Base-by-base conservation (phyloP, 2,113 vertebrate genomes). In the Zingel zingel region DNA sequence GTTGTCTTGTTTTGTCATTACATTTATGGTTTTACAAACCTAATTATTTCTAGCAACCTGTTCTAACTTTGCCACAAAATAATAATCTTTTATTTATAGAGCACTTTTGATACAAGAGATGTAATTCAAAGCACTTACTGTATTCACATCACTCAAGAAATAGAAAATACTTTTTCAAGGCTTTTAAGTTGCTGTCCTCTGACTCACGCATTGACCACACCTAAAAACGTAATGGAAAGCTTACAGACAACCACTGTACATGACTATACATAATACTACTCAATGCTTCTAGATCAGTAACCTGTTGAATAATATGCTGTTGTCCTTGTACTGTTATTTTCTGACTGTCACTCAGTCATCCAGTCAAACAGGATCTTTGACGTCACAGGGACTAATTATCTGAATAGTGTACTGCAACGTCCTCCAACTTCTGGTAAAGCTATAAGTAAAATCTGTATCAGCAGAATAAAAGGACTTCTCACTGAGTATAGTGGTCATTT, bases 331-430 rank as follows among this genome's bases (percentile, higher is more conserved):
- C 10, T 19, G 6, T 12, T 8, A 61, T 36, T 69, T 21, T 61
- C 4, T 58, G 7, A 27, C 13, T 10, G 51, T 71, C 13, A 27
- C 21, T 74, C 43, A 5, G 13, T 76, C 8, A 59, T 73, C 80
- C 65, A 65, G 82, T 66, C 69, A 58, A 84, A 88, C 86, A 39
- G 72, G 84, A 77, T 87, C 10, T 53, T 19, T 36, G 21, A 39
- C 21, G 9, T 45, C 43, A 43, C 9, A 4, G 11, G 3, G 13
- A 43, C 3, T 66, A 23, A 43, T 27, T 14, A 1, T 16, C 8
- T 39, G 1, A 66, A 19, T 2, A 11, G 4, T 39, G n/a, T 16
- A 33, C 3, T 3, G 4, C 4, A 54, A 50, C 10, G 0, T 73
- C 58, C 57, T 71, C 66, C 64, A 43, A 43, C 82, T 59, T 53